Evolutionary conservation across 2,113 vertebrate species (phyloP), one percentile per base, ranked within the genome.

Genomic region (Brachypteracias leptosomus): DNA sequence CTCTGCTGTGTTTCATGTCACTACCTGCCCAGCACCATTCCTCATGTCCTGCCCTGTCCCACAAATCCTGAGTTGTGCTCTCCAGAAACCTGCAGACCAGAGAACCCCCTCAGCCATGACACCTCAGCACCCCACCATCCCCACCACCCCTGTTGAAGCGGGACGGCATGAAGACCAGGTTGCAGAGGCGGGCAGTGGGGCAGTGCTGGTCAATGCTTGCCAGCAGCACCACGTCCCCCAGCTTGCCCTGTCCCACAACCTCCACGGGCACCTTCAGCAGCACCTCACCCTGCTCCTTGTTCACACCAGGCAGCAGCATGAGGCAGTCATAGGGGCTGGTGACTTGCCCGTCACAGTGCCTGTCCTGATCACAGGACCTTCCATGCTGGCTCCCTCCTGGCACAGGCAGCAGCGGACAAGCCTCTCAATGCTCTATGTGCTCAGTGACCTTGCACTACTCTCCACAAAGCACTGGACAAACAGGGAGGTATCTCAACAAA

Each of bases 181-280:
- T 99, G 96, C 98, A 99, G 81, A 99, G 96, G 62, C 98, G 95
- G 19, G 98, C 98, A 4, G 98, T 98, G 3, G 98, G 98, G 73
- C 99, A 99, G 88, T 98, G 99, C 97, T 99, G 99, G 89, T 99
- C 98, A 13, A 99, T 97, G 74, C 98, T 98, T 38, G 98, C 98
- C 65, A 99, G 96, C 66, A 99, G 97, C 9, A 91, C 97, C 89
- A 99, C 98, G 2, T 99, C 98, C 0, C 99, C 98, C 80, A 99
- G 81, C 63, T 92, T 98, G 13, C 98, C 99, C 18, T 98, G 97
- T 16, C 99, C 99, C 55, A 99, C 95, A 9, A 98, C 97, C 97
- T 99, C 99, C 95, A 99, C 98, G 0, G 99, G 98, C 86, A 99
- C 98, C 94, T 98, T 99, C 59, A 99, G 97, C 67, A 96, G 93